Evolutionary conservation across 1,140 invertebrate species (phyloP), one percentile per base, ranked within the genome.

Genomic region (Cataglyphis hispanica): DNA sequence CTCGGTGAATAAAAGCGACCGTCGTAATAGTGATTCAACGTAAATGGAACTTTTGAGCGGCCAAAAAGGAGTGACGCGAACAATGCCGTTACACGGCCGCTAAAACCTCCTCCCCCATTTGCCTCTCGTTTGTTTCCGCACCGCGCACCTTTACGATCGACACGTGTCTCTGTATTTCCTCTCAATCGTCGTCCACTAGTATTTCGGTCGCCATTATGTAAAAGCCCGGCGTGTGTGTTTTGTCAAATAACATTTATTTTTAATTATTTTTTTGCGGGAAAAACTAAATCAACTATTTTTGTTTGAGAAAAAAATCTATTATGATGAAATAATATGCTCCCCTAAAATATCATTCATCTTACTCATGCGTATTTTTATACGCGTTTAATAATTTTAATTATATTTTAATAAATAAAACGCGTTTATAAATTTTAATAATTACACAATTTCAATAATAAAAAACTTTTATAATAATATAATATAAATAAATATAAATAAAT

Each of bases 1-100:
- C 74, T 86, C 83, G 77, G 60, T 56, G 77, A 87, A 89, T 86
- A 88, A 72, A 72, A 86, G 58, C 40, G 40, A 6, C 40, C 19
- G 43, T 22, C 67, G 37, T 37, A 43, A 76, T 76, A 80, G 86
- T 83, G 78, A 72, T 87, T 70, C 64, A 31, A 83, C 64, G 84
- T 81, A 81, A 61, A 86, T 60, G 34, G 43, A 83, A 83, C 76
- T 81, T 81, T 76, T 64, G 58, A 84, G 70, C 60, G 58, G 34
- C n/a, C 60, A 53, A 77, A 13, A 50, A 16, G 16, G 78, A 22
- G 80, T 40, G 40, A 63, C 80, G 58, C 81, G 70, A 61, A 11
- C 40, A 77, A 80, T 53, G 56, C 31, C 64, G 50, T 66, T 70
- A 31, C 85, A 66, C 58, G 37, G 25, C 37, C 69, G 27, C 37